Evolutionary conservation across 2,888 invertebrate genomes (phyloP), one percentile per base, ranked within the genome.

Genomic region (Coleophora deauratella): DNA sequence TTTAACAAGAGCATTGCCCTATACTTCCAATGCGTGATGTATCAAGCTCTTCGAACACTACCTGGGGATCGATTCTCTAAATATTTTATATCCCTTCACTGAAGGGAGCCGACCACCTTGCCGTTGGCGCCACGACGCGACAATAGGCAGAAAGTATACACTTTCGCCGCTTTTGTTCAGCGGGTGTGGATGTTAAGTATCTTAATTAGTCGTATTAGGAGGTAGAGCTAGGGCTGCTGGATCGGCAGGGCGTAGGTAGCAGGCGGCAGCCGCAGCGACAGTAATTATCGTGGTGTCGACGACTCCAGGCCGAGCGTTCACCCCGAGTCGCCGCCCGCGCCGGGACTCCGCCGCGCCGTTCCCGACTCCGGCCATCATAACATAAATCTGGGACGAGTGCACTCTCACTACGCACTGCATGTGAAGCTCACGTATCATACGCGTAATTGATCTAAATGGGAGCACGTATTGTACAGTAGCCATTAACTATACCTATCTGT

Each of bases 261-360:
- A 3, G 64, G 49, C 45, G 49, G 53, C 47, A 59, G 54, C 49
- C 52, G 58, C 61, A 63, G 75, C 75, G 74, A 77, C 78, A 78
- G 78, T 79, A 80, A 84, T 84, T 84, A 84, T 81, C 80, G 72
- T 64, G 77, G 77, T 75, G 84, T 82, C 84, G 82, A 68, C 84
- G 84, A 84, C 84, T 80, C 72, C 67, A 55, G 65, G 64, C 66
- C 67, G 84, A 81, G 64, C 84, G 72, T 84, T 84, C 80, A 84
- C 84, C 84, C 82, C 82, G 70, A 66, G 31, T 2, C 31, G 31
- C 31, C 10, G 66, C 59, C 59, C 43, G 58, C 61, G 52, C 54
- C 52, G 59, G 50, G n/a, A n/a, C n/a, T n/a, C n/a, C n/a, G n/a
- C n/a, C n/a, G n/a, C n/a, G n/a, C 54, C 49, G 51, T 43, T 47